phyloP scores from a whole-genome alignment of 2,797 vertebrate genomes.

The Sorex maritimensis region DNA sequence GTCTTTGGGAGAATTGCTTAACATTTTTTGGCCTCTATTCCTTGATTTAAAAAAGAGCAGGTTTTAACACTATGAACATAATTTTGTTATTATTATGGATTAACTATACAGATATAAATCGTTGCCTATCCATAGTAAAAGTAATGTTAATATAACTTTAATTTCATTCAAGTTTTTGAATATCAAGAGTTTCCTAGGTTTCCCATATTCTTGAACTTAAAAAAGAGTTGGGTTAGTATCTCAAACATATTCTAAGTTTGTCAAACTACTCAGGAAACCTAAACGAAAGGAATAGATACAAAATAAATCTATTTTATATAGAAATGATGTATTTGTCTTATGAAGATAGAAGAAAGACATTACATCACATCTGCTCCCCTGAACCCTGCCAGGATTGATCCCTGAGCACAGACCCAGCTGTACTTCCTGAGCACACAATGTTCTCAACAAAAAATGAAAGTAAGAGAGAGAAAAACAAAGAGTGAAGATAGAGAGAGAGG shows the following conservation, averaged over 20 bases:
- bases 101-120: conserved; percentile 35
- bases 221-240: neutral
- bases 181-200: neutral
- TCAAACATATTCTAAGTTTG: conserved; percentile 9
- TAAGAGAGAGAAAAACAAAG: neutral
- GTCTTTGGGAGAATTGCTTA: neutral
- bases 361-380: neutral
- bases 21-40: neutral
- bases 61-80: neutral
- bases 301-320: conserved; percentile 15
- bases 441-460: no score
- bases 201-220: neutral
- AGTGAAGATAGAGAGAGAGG: neutral
- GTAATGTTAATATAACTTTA: neutral
- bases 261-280: conserved; percentile 47
- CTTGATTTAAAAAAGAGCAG: neutral
- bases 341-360: conserved; percentile 5
- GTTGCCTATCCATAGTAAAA: neutral
- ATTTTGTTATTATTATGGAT: conserved; percentile 20
- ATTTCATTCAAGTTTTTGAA: neutral
- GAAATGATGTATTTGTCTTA: neutral
- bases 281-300: conserved; percentile 20
- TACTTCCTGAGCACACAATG: no score
- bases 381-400: no score
- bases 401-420: no score